Conservation (phyloP, 2,797 vertebrate species). For the Hozukius guyotensis region DNA sequence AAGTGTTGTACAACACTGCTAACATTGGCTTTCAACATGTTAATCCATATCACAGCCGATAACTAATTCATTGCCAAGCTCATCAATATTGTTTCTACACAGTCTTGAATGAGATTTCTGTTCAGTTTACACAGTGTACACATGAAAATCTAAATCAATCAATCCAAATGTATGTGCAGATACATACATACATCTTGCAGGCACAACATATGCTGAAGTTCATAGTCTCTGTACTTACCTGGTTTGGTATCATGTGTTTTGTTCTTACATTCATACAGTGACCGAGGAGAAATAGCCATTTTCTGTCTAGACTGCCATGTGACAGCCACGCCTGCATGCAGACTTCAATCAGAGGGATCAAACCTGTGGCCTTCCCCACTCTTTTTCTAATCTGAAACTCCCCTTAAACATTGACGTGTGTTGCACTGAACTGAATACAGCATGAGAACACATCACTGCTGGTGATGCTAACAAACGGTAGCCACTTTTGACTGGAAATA, state of each 20-base stretch:
- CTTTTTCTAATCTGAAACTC: conserved; percentile 45
- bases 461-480: conserved; percentile 21
- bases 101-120: conserved; percentile 12
- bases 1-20: conserved; percentile 14
- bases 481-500: conserved; percentile 59
- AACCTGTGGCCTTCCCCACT: conserved; percentile 59
- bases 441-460: conserved; percentile 36
- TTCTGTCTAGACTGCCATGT: conserved; percentile 51
- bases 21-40: conserved; percentile 35
- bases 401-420: conserved; percentile 30
- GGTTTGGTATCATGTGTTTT: conserved; percentile 18
- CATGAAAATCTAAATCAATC: not conserved
- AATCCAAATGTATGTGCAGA: not conserved
- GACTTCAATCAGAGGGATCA: conserved; percentile 33
- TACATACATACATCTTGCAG: not conserved
- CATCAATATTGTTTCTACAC: conserved; percentile 8
- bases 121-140: conserved; percentile 24
- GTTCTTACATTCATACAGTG: conserved; percentile 24
- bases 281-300: conserved; percentile 65
- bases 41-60: conserved; percentile 17
- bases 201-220: not conserved
- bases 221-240: not conserved
- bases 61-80: conserved; percentile 19
- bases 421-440: conserved; percentile 40
- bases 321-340: conserved; percentile 51